Base-by-base conservation (phyloP, 1,140 invertebrate species). In the Drosophila sp. region DNA sequence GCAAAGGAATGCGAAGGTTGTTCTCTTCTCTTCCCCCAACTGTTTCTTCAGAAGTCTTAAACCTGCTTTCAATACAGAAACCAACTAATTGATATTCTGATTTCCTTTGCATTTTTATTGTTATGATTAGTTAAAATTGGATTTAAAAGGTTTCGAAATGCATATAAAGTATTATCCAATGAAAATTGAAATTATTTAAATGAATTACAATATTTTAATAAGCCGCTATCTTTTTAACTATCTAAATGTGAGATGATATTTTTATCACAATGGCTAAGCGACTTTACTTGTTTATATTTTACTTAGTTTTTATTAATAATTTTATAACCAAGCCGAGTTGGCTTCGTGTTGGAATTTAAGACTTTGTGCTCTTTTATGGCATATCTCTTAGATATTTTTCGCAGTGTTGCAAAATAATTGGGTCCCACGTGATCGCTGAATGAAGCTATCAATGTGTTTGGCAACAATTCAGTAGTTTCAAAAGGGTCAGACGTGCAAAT, bases 401-500 rank as follows among this genome's bases (percentile, higher is more conserved):
- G 0, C 82, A 78, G 82, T 81, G 82, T 86, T 72, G 70, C 78
- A 14, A 87, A 69, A 76, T 29, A 72, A 76, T 61, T 69, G 18
- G 43, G 59, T 9, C 53, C 34, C 14, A 62, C 57, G 50, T 67
- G 73, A 45, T 65, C 48, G 45, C 41, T 72, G 18, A 46, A 51
- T 41, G 38, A 16, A 58, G 8, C 36, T 34, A 25, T 63, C 36
- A 48, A 34, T 61, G 46, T 73, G 62, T 57, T 78, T 80, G 82
- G 82, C 75, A 29, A 78, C 86, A 87, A 78, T 53, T 77, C 58
- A 86, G 81, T 81, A 61, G 54, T 65, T 66, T 57, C 70, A 86
- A 86, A 77, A 76, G 75, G 82, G 81, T 86, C 81, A 86, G 59
- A 86, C 81, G 82, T 86, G 82, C 71, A 27, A 73, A 73, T 73